Base-by-base conservation (phyloP, 1,140 invertebrate species). In the Drosophila virilis region DNA sequence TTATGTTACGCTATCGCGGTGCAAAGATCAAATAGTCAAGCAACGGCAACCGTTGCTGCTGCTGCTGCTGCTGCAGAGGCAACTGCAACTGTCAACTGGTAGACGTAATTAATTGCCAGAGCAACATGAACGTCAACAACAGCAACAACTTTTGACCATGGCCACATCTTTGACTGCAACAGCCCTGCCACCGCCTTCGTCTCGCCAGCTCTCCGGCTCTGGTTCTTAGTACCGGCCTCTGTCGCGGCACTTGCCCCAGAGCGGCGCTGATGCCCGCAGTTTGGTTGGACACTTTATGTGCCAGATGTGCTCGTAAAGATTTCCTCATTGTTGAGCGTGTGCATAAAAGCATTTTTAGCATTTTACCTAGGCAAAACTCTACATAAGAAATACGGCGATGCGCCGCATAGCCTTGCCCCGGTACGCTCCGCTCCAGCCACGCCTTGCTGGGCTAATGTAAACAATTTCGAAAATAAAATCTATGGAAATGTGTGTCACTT, bases 251-350 rank as follows among this genome's bases (percentile, higher is more conserved):
- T 28, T 68, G 61, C 69, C 51, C 43, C 67, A 52, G 28, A 8
- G 43, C 35, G 40, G 28, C 22, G 64, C 35, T 15, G 54, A 37
- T 66, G 54, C 62, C 69, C 65, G 71, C 58, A 46, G 75, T 62
- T 62, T 45, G 54, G 15, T 74, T 62, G 82, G 78, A 82, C 82
- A 79, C 79, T 86, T 86, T 86, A 86, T 86, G 83, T 85, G 83
- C 79, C 83, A 86, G 83, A 86, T 86, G 83, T 88, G 83, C 83
- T 86, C 83, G 83, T 86, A 86, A 86, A 88, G 83, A 86, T 86
- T 86, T 86, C 83, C 83, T 86, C 83, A 88, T 88, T 86, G 83
- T 82, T 70, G 79, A 71, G 88, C 83, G 83, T 88, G 83, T 86
- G 83, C 83, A 86, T 86, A 86, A 88, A 86, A 86, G 83, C 83